A percentile compares a stretch with the other conserved stretches of the same genome.
Conservation (phyloP, 2,797 vertebrate species). For the Periophthalmus magnuspinnatus region DNA sequence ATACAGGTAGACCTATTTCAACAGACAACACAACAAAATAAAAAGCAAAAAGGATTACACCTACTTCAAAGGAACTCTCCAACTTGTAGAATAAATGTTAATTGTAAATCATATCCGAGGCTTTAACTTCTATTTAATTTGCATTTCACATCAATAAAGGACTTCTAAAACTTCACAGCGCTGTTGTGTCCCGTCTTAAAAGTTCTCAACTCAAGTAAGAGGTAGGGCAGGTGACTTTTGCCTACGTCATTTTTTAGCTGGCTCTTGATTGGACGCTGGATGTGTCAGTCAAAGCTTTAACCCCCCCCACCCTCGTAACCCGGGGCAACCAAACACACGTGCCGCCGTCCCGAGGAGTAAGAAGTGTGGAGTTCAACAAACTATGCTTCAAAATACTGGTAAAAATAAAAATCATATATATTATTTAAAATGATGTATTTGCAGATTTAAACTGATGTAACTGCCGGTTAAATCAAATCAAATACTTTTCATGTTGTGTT, state of each 20-base stretch:
- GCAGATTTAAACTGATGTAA: background rate
- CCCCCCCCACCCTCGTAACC: constrained; percentile 47
- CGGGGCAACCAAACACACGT: constrained; percentile 58
- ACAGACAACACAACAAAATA: background rate
- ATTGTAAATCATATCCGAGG: background rate
- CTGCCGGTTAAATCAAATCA: background rate
- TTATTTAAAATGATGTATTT: background rate
- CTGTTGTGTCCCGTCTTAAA: background rate
- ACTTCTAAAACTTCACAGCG: background rate
- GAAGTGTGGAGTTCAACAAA: background rate
- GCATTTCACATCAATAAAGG: too few relatives aligned
- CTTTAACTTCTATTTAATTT: background rate
- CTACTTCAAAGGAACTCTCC: background rate
- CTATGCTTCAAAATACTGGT: constrained; percentile 18
- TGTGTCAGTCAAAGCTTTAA: constrained; percentile 19
- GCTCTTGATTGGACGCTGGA: constrained; percentile 39
- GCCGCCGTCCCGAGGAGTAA: background rate
- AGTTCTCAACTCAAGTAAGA: background rate
- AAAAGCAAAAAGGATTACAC: background rate
- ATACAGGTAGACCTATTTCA: background rate
- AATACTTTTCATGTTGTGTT: background rate
- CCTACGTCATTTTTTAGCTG: background rate
- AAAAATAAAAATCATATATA: constrained; percentile 10
- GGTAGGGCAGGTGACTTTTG: background rate
- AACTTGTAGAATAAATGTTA: background rate